These are phyloP conservation scores for Pseudomyrmex gracilis DNA, from an alignment of 1,140 invertebrate genomes.

Conservation along the genomic window DNA sequence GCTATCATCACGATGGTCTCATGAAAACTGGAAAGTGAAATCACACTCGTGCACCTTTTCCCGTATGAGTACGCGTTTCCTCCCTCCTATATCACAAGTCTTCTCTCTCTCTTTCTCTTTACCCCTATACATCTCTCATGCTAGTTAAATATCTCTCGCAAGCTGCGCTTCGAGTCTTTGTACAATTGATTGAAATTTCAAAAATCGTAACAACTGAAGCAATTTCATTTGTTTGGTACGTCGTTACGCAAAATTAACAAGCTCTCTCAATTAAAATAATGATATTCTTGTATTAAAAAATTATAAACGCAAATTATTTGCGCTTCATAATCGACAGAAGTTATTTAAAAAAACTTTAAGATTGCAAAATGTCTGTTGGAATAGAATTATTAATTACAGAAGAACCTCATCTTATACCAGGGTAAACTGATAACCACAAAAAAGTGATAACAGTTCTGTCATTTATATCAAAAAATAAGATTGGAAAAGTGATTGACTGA, in stretches of 20 bases:
- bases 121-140: slow-evolving; percentile 29
- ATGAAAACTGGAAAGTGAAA: slow-evolving; percentile 79
- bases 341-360: not conserved
- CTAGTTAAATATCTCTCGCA: slow-evolving; percentile 52
- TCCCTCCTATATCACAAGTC: slow-evolving; percentile 41
- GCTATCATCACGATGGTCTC: slow-evolving; percentile 63
- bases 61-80: slow-evolving; percentile 54
- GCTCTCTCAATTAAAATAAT: too few species aligned
- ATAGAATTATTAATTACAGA: slow-evolving; percentile 83
- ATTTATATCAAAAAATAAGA: not conserved
- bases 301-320: too few species aligned
- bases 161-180: slow-evolving; percentile 52
- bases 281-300: too few species aligned
- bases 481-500: not conserved
- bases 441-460: not conserved
- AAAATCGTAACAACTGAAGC: slow-evolving; percentile 37
- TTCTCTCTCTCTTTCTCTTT: slow-evolving; percentile 21
- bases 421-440: slow-evolving; percentile 79
- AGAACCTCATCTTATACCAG: slow-evolving; percentile 87
- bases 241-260: slow-evolving; percentile 54
- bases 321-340: too few species aligned
- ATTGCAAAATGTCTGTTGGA: slow-evolving; percentile 66
- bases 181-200: slow-evolving; percentile 29
- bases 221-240: slow-evolving; percentile 48
- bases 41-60: slow-evolving; percentile 66